These are phyloP conservation scores for Dinomys branickii DNA, from an alignment of 2,113 vertebrate species.

Conservation along the genomic window DNA sequence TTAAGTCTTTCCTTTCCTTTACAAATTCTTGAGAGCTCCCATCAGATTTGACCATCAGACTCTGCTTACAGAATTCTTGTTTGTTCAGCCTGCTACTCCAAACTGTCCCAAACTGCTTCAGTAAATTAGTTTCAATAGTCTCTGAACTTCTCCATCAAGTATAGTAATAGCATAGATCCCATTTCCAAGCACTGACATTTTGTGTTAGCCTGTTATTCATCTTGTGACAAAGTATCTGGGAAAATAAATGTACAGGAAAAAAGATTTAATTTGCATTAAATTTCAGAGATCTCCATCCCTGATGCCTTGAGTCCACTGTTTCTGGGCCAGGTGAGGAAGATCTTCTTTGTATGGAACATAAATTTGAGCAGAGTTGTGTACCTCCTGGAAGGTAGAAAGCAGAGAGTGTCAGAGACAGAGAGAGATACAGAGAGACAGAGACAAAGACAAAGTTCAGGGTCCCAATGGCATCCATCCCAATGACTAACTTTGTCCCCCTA, in stretches of 20 bases:
- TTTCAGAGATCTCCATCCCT: neutral
- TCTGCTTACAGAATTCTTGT: neutral
- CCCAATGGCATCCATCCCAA: neutral
- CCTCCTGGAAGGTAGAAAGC: neutral
- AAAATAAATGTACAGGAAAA: neutral
- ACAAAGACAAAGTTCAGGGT: neutral
- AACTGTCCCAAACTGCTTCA: neutral
- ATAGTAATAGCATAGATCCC: neutral
- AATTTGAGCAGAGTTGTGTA: neutral
- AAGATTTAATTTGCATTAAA: neutral
- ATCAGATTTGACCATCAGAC: neutral
- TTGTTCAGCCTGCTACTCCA: neutral
- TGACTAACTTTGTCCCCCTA: neutral
- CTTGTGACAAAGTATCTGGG: neutral
- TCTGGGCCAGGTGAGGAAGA: neutral
- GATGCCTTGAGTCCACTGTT: neutral
- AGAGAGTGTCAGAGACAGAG: neutral
- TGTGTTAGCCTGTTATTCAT: neutral
- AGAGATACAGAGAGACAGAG: neutral
- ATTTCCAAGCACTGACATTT: neutral
- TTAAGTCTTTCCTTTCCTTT: neutral
- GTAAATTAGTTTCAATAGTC: neutral
- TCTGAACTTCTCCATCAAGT: neutral
- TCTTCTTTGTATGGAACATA: neutral
- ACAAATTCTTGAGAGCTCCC: neutral